Conservation (phyloP, 2,888 invertebrate genomes). For the Prosapia bicincta region DNA sequence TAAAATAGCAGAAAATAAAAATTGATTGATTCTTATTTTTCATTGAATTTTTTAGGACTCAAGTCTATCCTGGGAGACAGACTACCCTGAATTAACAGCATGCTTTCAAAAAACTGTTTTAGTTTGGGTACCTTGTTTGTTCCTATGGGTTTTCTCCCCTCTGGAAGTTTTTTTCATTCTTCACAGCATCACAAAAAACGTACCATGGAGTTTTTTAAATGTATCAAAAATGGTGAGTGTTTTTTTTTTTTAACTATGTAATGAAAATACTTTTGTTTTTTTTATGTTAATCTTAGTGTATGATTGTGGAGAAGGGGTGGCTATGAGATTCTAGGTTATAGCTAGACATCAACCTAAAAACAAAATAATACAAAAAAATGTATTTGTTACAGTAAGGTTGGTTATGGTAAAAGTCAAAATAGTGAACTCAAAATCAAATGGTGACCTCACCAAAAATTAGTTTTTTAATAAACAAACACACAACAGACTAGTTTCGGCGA, state of each 20-base stretch:
- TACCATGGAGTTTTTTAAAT: slow-evolving; percentile 70
- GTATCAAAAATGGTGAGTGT: slow-evolving; percentile 59
- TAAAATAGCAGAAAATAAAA: too few relatives aligned
- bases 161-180: slow-evolving; percentile 73
- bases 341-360: too few relatives aligned
- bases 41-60: slow-evolving; percentile 48
- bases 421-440: too few relatives aligned
- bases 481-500: too few relatives aligned
- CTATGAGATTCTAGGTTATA: background rate
- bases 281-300: background rate
- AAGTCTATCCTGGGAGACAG: slow-evolving; percentile 70
- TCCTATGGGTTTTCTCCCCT: slow-evolving; percentile 71
- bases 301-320: background rate
- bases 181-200: slow-evolving; percentile 70
- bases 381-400: too few relatives aligned
- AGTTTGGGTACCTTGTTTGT: slow-evolving; percentile 83
- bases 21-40: too few relatives aligned
- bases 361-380: too few relatives aligned
- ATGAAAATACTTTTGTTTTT: background rate
- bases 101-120: slow-evolving; percentile 91
- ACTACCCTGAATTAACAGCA: slow-evolving; percentile 77
- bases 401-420: too few relatives aligned
- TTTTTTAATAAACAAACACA: too few relatives aligned
- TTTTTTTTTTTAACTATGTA: background rate
- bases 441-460: too few relatives aligned